A percentile compares a stretch with the other conserved stretches of the same genome.
phyloP scores from a whole-genome alignment of 2,113 vertebrate genomes.

The Austrofundulus limnaeus region DNA sequence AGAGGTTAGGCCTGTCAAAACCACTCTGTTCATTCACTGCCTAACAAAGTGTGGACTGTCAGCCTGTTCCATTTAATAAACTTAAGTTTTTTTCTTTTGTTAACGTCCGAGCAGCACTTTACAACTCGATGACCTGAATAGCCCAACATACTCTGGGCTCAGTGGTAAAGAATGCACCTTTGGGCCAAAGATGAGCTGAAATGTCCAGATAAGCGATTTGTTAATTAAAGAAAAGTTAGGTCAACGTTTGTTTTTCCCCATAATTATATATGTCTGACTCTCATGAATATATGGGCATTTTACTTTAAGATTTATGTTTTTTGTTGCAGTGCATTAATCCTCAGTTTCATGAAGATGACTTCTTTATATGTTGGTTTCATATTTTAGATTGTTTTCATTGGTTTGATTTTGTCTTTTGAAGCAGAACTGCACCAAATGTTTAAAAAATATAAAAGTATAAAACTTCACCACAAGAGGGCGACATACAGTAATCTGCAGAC shows the following conservation, averaged over 20 bases:
- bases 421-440: background rate
- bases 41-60: constrained; percentile 91
- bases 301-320: background rate
- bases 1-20: constrained; percentile 98
- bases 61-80: constrained; percentile 90
- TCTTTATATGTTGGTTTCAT: no score
- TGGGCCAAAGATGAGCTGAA: constrained; percentile 36
- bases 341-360: no score
- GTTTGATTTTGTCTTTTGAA: background rate
- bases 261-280: background rate
- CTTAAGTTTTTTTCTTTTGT: constrained; percentile 83
- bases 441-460: constrained; percentile 1
- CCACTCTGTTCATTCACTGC: constrained; percentile 94
- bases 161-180: constrained; percentile 51
- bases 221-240: constrained; percentile 11
- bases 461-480: constrained; percentile 73
- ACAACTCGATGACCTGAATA: constrained; percentile 74
- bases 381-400: background rate
- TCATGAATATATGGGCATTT: background rate
- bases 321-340: no score
- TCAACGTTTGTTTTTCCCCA: constrained; percentile 14
- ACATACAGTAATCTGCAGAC: constrained; percentile 48
- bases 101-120: constrained; percentile 67
- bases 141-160: constrained; percentile 51
- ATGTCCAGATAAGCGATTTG: constrained; percentile 29